Base-by-base conservation (phyloP, 2,113 vertebrate species). In the Perca schrenkii region DNA sequence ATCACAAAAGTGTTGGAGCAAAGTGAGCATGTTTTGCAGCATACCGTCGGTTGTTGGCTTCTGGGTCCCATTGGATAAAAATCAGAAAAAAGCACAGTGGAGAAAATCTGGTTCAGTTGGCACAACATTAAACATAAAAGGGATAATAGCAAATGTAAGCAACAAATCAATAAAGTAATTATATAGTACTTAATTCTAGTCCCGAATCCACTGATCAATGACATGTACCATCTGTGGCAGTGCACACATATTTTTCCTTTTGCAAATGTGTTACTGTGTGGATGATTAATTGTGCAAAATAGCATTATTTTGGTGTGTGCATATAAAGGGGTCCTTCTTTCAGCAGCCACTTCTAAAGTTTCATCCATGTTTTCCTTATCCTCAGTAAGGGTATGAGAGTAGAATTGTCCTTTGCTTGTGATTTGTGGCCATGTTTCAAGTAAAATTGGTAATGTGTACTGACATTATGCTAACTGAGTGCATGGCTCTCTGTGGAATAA, bases 241-340 rank as follows among this genome's bases (percentile, higher is more conserved):
- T 40, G 53, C 21, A 36, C 25, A 19, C 6, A 54, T 49, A 64
- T 58, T 50, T 16, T 54, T 69, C 15, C 28, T 57, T 66, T 71
- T 36, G 57, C 31, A 21, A 61, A 60, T 56, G 50, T 28, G 46
- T 61, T 36, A 21, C 25, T 28, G 22, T 63, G 50, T 50, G 53
- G 16, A 70, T 61, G 73, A 74, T 60, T 61, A 34, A 77, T 88
- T 49, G 36, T 40, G 43, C 28, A 57, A 72, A 88, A 40, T 61
- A 53, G 34, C 16, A 40, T 61, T 56, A 40, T 52, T 85, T 63
- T n/a, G 22, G 17, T 53, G 40, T 17, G 34, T 36, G 52, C 17
- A 62, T 31, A 36, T 49, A 19, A 71, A 46, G 3, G 16, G 11
- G 19, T 61, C 47, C 54, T 60, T 40, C 61, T 56, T 49, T 65